Conservation (phyloP, 2,113 vertebrate species). For the Ibidorhyncha struthersii region DNA sequence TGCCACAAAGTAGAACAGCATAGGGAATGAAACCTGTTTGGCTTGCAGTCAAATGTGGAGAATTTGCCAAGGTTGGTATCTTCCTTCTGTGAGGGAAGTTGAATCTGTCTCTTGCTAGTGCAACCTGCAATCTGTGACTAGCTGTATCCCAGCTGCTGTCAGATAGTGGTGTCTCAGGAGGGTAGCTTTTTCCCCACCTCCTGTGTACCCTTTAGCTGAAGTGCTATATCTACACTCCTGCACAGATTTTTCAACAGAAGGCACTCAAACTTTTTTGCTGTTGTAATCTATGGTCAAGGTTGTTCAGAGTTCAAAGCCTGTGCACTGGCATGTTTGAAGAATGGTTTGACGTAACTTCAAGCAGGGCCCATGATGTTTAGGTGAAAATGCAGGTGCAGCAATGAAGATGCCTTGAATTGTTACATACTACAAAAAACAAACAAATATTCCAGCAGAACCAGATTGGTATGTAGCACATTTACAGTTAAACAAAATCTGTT, state of each 20-base stretch:
- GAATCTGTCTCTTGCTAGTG: not conserved
- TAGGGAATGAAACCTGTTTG: not conserved
- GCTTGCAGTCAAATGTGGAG: not conserved
- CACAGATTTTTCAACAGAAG: slow-evolving; percentile 13
- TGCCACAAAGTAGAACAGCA: not conserved
- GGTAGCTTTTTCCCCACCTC: not conserved
- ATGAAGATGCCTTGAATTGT: not conserved
- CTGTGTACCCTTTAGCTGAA: not conserved
- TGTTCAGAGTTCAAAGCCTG: not conserved
- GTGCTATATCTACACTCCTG: not conserved
- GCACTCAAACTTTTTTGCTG: not conserved
- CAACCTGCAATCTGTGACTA: not conserved
- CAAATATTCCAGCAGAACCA: slow-evolving; percentile 1
- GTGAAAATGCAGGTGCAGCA: not conserved
- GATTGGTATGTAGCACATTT: not conserved
- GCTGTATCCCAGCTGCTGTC: slow-evolving; percentile 30
- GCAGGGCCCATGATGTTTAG: not conserved
- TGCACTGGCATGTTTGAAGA: not conserved
- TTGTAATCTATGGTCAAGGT: not conserved
- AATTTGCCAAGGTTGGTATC: not conserved
- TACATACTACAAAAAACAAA: not conserved
- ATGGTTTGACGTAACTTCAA: not conserved
- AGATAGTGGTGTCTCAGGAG: not conserved
- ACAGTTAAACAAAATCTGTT: slow-evolving; percentile 53
- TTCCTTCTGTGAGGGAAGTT: not conserved